Conservation (phyloP, 1,140 invertebrate species). For the Apis mellifera region Amel_HAv3.1 CM009939.2:9849001-9849500, state of each 20-base stretch:
- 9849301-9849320: neutral
- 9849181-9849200: too few species aligned
- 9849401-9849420: neutral
- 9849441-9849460: too few species aligned
- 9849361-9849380: too few species aligned
- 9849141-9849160: too few species aligned
- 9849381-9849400: neutral
- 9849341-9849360: too few species aligned
- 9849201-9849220: too few species aligned
- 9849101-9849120: too few species aligned
- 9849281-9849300: too few species aligned
- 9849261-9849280: too few species aligned
- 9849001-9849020: neutral
- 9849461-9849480: neutral
- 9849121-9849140: too few species aligned
- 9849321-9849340: neutral
- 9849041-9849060: conserved; percentile 1
- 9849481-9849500: neutral
- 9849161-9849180: too few species aligned
- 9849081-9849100: neutral
- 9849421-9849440: neutral
- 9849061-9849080: neutral
- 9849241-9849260: neutral
- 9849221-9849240: too few species aligned
- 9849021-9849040: neutral